Evolutionary conservation across 2,113 vertebrate species (phyloP).

Genomic region (Microcebus lehilahytsara): DNA sequence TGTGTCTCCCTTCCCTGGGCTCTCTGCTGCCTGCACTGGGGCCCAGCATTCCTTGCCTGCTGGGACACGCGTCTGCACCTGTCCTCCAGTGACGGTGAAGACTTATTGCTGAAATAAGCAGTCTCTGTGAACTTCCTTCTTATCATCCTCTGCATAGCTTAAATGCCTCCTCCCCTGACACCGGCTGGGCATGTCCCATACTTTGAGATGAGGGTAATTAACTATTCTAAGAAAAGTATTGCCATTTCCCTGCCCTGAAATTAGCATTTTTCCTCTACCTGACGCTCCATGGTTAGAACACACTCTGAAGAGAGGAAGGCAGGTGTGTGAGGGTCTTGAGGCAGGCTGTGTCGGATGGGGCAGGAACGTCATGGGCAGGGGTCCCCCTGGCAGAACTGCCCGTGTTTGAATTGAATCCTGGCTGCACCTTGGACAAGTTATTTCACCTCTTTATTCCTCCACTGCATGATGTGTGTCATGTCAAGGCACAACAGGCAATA

Average conservation of each 20-base stretch:
- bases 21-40: background rate
- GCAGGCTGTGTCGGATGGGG: too few relatives aligned
- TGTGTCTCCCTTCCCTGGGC: background rate
- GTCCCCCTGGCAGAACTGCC: background rate
- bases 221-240: background rate
- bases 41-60: constrained; percentile 30
- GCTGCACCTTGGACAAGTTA: background rate
- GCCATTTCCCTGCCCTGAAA: background rate
- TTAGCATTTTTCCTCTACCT: background rate
- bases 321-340: background rate
- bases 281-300: background rate
- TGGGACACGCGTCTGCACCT: background rate
- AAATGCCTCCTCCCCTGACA: background rate
- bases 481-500: background rate
- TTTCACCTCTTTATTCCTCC: background rate
- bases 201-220: background rate
- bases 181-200: background rate
- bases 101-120: background rate
- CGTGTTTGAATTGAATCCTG: background rate
- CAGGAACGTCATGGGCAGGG: too few relatives aligned
- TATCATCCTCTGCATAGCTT: background rate
- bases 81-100: background rate
- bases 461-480: rapidly evolving
- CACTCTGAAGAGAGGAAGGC: background rate
- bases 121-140: background rate